A percentile compares a stretch with the other conserved stretches of the same genome.
phyloP scores from a whole-genome alignment of 1,140 invertebrate genomes.

The Plodia interpunctella region DNA sequence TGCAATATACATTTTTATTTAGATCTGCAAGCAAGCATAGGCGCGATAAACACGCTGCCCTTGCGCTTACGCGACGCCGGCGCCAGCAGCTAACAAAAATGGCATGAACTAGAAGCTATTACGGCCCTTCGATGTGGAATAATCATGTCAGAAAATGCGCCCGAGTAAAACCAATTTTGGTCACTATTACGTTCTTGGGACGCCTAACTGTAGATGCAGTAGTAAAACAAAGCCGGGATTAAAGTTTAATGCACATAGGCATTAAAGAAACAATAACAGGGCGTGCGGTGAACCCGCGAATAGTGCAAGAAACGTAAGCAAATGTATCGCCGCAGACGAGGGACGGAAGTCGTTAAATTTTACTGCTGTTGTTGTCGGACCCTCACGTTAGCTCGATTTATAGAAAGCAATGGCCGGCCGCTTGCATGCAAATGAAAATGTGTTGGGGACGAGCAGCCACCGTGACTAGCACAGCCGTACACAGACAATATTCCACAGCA shows the following conservation, averaged over 20 bases:
- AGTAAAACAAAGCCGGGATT: constrained; percentile 22
- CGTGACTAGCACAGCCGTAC: constrained; percentile 8
- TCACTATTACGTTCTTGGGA: constrained; percentile 26
- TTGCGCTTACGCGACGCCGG: constrained; percentile 27
- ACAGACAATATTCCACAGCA: background rate
- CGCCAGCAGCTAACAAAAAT: constrained; percentile 32
- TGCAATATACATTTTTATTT: constrained; percentile 24
- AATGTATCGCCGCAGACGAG: constrained; percentile 9
- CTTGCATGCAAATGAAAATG: constrained; percentile 21
- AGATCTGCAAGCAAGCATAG: constrained; percentile 17
- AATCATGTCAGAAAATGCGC: constrained; percentile 20
- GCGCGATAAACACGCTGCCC: constrained; percentile 31
- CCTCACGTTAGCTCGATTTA: constrained; percentile 24
- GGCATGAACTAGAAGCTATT: constrained; percentile 30
- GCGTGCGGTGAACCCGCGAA: background rate
- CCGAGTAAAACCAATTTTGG: constrained; percentile 25
- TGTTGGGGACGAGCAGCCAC: constrained; percentile 7
- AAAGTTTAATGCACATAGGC: constrained; percentile 25
- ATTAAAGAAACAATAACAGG: background rate
- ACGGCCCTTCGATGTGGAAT: constrained; percentile 23
- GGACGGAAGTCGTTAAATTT: constrained; percentile 42
- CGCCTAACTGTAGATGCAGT: constrained; percentile 19
- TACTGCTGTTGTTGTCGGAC: constrained; percentile 23
- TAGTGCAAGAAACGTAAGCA: constrained; percentile 5
- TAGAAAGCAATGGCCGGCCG: constrained; percentile 21